These are phyloP conservation scores for Falco cherrug DNA, from an alignment of 2,797 vertebrate genomes.

Conservation along the genomic window DNA sequence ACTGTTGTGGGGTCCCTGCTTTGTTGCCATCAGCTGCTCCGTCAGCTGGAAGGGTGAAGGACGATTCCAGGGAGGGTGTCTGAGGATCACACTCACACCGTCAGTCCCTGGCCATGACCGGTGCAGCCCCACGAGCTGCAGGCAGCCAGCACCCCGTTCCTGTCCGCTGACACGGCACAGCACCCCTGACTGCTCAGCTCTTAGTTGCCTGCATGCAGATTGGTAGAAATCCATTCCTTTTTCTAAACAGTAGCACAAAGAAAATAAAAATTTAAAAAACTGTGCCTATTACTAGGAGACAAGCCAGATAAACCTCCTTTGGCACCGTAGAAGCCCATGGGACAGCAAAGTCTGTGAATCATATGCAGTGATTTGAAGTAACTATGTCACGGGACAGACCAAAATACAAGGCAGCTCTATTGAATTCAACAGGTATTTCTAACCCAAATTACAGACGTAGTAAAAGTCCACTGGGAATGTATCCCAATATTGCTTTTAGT, in stretches of 20 bases:
- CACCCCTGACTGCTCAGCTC: neutral
- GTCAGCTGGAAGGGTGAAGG: neutral
- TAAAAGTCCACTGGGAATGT: neutral
- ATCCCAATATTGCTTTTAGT: neutral
- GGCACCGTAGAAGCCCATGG: neutral
- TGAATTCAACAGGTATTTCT: neutral
- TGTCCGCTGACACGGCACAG: accelerated
- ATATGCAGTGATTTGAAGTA: neutral
- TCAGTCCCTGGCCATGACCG: accelerated
- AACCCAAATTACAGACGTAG: neutral
- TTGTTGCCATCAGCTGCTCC: neutral
- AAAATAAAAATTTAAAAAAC: neutral
- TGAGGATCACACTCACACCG: neutral
- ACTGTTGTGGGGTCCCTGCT: neutral
- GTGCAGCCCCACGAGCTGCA: neutral
- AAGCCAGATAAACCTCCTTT: neutral
- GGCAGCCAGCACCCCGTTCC: neutral
- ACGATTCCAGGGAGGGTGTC: neutral
- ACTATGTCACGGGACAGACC: neutral
- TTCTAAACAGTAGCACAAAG: neutral
- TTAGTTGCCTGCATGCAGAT: accelerated
- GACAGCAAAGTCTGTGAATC: neutral
- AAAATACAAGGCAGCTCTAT: neutral
- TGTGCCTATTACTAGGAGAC: neutral
- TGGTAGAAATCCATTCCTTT: neutral